Evolutionary conservation across 2,113 vertebrate species (phyloP).

Genomic region (Oreochromis tanganicae): DNA sequence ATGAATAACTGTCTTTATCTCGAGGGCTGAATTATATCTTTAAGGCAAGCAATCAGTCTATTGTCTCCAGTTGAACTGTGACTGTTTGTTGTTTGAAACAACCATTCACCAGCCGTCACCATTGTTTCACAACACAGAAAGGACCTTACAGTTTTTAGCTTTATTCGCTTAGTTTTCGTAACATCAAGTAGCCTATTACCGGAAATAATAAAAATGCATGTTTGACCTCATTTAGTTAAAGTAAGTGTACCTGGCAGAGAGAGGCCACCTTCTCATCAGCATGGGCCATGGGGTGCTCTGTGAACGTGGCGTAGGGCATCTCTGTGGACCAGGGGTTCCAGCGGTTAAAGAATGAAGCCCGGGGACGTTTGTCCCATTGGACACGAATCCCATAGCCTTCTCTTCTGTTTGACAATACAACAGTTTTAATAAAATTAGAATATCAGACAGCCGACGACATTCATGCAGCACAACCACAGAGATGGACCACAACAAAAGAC

Average conservation of each 20-base stretch:
- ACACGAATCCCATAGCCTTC: slow-evolving; percentile 85
- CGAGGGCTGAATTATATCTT: not conserved
- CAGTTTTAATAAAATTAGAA: not conserved
- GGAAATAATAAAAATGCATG: not conserved
- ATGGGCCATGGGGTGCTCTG: slow-evolving; percentile 86
- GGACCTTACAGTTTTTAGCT: not conserved
- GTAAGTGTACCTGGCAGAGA: slow-evolving; percentile 83
- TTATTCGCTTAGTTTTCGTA: not conserved
- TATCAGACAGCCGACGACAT: not conserved
- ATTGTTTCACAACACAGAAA: not conserved
- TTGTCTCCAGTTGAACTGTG: slow-evolving; percentile 9
- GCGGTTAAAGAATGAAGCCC: slow-evolving; percentile 85
- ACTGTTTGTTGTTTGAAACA: not conserved
- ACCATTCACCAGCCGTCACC: not conserved
- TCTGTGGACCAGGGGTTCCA: slow-evolving; percentile 97
- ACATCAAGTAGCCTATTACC: not conserved
- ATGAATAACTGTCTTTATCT: not conserved
- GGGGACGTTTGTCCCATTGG: slow-evolving; percentile 91
- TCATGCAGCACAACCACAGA: not conserved
- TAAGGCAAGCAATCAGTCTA: not conserved
- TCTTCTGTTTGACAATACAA: slow-evolving; percentile 69
- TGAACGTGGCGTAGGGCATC: slow-evolving; percentile 90
- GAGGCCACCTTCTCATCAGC: slow-evolving; percentile 86
- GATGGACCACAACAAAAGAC: not conserved
- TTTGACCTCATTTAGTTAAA: not conserved